Evolutionary conservation across 2,113 vertebrate species (phyloP).

Genomic region (Clarias gariepinus): DNA sequence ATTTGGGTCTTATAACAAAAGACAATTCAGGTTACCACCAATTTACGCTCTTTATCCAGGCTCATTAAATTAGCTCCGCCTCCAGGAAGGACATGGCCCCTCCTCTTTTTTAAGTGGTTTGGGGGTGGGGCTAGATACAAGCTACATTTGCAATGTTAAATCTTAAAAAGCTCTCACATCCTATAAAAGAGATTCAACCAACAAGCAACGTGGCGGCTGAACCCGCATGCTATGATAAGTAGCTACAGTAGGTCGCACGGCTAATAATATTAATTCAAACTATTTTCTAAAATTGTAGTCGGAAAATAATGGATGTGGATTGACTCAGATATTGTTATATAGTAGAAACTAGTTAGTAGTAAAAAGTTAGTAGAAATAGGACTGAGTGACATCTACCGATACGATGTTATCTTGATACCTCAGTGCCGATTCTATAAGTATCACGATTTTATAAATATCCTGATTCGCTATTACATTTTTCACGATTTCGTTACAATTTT

Average conservation of each 20-base stretch:
- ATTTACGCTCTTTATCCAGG: background rate
- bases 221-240: background rate
- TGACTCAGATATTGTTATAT: too few species aligned
- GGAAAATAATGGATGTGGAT: too few species aligned
- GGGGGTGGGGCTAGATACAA: background rate
- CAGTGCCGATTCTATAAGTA: too few species aligned
- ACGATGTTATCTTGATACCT: too few species aligned
- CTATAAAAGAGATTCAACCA: background rate
- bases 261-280: too few species aligned
- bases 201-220: too few species aligned
- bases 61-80: background rate
- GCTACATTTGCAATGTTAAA: background rate
- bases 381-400: too few species aligned
- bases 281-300: too few species aligned
- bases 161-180: background rate
- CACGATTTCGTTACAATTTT: too few species aligned
- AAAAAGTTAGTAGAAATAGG: background rate
- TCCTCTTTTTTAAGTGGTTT: background rate
- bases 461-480: too few species aligned
- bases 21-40: background rate
- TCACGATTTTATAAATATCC: too few species aligned
- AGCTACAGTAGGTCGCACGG: background rate
- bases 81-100: background rate
- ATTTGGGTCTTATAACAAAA: background rate
- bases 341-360: too few species aligned